phyloP scores from a whole-genome alignment of 2,888 invertebrate species.

The Eupelmus urozonus region DNA sequence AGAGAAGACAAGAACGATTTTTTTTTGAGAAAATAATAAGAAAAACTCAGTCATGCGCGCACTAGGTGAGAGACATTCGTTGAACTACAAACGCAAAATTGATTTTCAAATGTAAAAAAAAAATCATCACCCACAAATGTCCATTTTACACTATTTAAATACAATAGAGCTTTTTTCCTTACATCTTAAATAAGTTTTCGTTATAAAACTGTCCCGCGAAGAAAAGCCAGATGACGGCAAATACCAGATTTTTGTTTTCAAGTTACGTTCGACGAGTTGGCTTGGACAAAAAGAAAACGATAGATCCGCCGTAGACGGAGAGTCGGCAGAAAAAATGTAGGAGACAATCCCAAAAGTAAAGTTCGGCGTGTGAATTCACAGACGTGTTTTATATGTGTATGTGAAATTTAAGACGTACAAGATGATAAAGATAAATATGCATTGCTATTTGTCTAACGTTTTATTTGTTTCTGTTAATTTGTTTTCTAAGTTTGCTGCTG shows the following conservation, averaged over 20 bases:
- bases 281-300: constrained; percentile 68
- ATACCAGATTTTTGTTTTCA: constrained; percentile 66
- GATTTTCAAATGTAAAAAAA: constrained; percentile 75
- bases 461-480: constrained; percentile 38
- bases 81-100: constrained; percentile 76
- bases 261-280: constrained; percentile 67
- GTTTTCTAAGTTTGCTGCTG: constrained; percentile 38
- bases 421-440: constrained; percentile 55
- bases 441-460: constrained; percentile 54
- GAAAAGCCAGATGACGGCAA: constrained; percentile 74
- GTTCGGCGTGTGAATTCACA: constrained; percentile 36
- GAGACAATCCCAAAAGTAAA: constrained; percentile 32
- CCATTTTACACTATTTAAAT: constrained; percentile 78
- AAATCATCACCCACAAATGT: constrained; percentile 76
- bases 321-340: constrained; percentile 45
- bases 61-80: constrained; percentile 77
- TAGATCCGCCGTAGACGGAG: constrained; percentile 65
- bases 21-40: constrained; percentile 63
- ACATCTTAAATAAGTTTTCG: constrained; percentile 76
- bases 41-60: constrained; percentile 76
- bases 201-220: constrained; percentile 75
- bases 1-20: constrained; percentile 60
- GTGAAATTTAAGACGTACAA: constrained; percentile 53
- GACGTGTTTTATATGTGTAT: constrained; percentile 30
- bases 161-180: constrained; percentile 75